phyloP scores from a whole-genome alignment of 2,888 invertebrate species.

The Coelopa pilipes region DNA sequence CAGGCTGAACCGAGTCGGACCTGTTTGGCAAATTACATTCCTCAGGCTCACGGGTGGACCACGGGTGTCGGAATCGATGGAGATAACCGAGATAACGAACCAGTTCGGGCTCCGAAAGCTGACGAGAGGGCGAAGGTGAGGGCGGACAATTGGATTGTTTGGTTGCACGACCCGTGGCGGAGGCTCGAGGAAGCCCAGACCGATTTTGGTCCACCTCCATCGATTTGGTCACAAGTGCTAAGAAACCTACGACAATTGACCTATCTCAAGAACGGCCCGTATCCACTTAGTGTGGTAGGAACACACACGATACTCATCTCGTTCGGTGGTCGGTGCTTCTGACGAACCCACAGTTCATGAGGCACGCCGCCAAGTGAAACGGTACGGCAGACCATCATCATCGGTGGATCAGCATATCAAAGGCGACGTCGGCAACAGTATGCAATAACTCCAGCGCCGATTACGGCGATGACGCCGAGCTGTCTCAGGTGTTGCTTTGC shows the following conservation, averaged over 20 bases:
- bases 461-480: constrained; percentile 44
- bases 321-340: background rate
- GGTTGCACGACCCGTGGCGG: no score
- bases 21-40: no score
- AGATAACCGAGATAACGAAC: no score
- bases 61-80: no score
- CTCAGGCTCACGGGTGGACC: no score
- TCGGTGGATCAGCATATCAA: constrained; percentile 55
- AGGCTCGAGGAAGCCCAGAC: no score
- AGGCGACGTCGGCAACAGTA: constrained; percentile 38
- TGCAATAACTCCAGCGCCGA: no score
- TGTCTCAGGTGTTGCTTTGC: constrained; percentile 41
- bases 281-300: background rate
- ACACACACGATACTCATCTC: background rate
- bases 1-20: background rate
- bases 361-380: constrained; percentile 54
- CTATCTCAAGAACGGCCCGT: background rate
- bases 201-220: no score
- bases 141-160: no score
- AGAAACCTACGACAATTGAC: background rate
- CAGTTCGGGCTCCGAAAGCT: no score
- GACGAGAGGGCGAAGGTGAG: no score
- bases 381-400: constrained; percentile 44
- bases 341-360: constrained; percentile 43
- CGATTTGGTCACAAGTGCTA: background rate